Base-by-base conservation (phyloP, 2,888 invertebrate species). In the Pseudeuparius sepicola region DNA sequence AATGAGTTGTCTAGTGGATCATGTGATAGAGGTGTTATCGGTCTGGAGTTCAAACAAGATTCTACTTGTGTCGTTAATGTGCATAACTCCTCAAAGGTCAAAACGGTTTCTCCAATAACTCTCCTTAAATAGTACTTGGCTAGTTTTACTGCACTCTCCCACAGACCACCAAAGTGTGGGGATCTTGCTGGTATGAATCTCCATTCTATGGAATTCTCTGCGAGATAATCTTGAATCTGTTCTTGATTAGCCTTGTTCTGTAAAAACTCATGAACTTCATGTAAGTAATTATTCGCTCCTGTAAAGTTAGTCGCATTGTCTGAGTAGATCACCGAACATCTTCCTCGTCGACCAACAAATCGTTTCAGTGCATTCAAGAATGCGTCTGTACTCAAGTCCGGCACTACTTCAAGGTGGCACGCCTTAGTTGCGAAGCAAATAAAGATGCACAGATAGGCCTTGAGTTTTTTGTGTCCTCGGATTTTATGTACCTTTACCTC, bases 291-390 rank as follows among this genome's bases (percentile, higher is more conserved):
- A 15, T 16, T 39, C 3, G 33, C 33, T 1, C 38, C 39, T 2
- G 31, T 28, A 28, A 41, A 42, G 23, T 40, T 42, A 2, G 42
- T 42, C 6, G 20, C 42, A 25, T 42, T 42, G 28, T 38, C 38
- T n/a, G 35, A 35, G 23, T 38, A 42, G 7, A 42, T 37, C 4
- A 18, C 16, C 3, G 23, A 4, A 25, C 31, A 35, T 14, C 20
- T n/a, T 2, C 43, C 41, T 4, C 41, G 25, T 14, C 43, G 17
- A 13, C 35, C 27, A 2, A 41, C 28, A 30, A 43, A 43, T 24
- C 39, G 20, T 17, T 37, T 42, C 3, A 42, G 32, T 7, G 29
- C 20, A 15, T 29, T 39, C 28, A 43, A 9, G 24, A 43, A 43
- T 4, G 33, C 25, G 2, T 25, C 24, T 1, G 37, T 35, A 9